Conservation (phyloP, 1,140 invertebrate genomes). For the Hylyphantes graminicola region DNA sequence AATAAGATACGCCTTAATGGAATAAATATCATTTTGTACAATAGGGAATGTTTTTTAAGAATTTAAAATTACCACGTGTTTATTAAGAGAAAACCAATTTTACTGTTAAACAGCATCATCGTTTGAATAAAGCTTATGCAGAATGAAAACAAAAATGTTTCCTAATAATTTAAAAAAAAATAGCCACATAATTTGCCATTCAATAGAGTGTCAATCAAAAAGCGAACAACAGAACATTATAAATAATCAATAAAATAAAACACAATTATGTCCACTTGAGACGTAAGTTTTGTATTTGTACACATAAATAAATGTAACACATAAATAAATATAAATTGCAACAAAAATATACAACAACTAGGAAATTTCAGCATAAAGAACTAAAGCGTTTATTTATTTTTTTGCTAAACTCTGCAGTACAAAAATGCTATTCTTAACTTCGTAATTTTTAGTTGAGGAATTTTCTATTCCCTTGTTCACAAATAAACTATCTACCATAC, state of each 20-base stretch:
- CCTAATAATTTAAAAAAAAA: no score
- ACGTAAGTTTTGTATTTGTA: neutral
- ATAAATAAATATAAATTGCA: neutral
- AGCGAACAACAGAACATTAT: neutral
- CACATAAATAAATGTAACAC: neutral
- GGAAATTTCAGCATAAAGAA: neutral
- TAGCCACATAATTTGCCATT: no score
- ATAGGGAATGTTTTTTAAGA: no score
- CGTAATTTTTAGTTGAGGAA: slow-evolving; percentile 13
- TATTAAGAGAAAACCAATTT: no score
- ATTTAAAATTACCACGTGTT: no score
- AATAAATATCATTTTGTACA: no score
- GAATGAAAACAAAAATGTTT: no score
- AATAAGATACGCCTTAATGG: no score
- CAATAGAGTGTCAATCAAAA: no score
- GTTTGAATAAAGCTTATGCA: no score
- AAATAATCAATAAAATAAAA: neutral
- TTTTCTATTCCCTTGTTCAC: slow-evolving; percentile 9
- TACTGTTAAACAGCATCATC: no score
- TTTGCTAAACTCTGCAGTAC: neutral
- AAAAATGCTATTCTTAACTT: slow-evolving; percentile 22
- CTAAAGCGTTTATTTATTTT: neutral
- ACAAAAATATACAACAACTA: neutral
- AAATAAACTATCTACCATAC: slow-evolving; percentile 24
- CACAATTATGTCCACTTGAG: neutral